Percentiles rank a stretch among this genome's conserved stretches.
Evolutionary conservation across 37 sponge, comb jelly and placozoan species (phyloP).

Genomic region (Chondrilla cf. caribensis): DNA sequence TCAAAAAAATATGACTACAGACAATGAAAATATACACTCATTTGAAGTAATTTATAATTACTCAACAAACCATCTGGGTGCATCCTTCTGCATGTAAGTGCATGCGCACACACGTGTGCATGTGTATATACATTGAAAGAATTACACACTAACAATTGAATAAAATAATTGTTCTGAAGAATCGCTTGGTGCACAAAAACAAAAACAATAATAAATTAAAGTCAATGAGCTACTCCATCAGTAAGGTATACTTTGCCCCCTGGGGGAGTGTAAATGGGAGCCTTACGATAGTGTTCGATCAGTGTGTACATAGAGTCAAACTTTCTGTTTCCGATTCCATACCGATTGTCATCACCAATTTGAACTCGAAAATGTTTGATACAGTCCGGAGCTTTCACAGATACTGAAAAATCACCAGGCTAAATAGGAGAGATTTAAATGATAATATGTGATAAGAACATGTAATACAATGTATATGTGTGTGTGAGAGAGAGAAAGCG

Average conservation of each 20-base stretch:
- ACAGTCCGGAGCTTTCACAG: conserved; percentile 89
- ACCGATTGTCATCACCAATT: conserved; percentile 63
- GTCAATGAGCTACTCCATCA: conserved; percentile 24
- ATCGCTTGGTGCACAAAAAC: too few species aligned
- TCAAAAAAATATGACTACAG: too few species aligned
- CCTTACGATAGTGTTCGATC: conserved; percentile 82
- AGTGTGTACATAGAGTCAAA: conserved; percentile 87
- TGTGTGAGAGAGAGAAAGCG: too few species aligned
- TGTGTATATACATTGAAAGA: too few species aligned
- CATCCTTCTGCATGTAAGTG: too few species aligned
- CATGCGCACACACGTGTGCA: too few species aligned
- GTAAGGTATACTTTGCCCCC: conserved; percentile 73
- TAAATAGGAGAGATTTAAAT: conserved; percentile 7
- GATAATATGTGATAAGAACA: neutral
- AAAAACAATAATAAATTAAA: too few species aligned
- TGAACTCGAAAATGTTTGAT: conserved; percentile 93
- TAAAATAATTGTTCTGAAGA: too few species aligned
- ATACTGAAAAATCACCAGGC: conserved; percentile 93
- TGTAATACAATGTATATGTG: neutral
- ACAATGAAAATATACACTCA: too few species aligned
- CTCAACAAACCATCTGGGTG: too few species aligned
- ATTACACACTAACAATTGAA: too few species aligned
- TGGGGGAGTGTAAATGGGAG: conserved; percentile 88
- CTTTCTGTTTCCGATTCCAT: conserved; percentile 86
- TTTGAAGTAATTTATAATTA: too few species aligned